Evolutionary conservation across 2,888 invertebrate species (phyloP).

Genomic region (Orchesellides sinensis): DNA sequence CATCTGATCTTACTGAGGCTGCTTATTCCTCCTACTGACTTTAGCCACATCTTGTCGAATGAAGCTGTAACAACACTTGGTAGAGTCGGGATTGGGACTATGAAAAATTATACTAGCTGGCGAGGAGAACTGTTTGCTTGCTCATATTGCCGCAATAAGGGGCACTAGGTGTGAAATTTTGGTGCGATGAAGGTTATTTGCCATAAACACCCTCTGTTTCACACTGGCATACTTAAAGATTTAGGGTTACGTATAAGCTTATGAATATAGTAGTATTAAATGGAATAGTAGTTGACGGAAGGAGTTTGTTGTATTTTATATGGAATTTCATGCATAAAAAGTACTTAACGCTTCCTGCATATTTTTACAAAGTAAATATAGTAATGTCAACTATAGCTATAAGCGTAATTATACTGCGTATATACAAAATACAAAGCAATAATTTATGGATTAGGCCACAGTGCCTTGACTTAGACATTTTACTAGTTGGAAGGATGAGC

Average conservation of each 20-base stretch:
- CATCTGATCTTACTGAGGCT: neutral
- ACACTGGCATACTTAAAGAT: neutral
- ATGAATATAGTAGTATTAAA: neutral
- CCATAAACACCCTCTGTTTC: neutral
- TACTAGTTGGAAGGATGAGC: no score
- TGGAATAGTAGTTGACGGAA: no score
- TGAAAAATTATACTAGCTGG: neutral
- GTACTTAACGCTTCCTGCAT: neutral
- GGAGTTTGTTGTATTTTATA: neutral
- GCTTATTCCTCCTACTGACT: neutral
- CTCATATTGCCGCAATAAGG: neutral
- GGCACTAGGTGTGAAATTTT: conserved; percentile 1
- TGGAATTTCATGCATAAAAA: neutral
- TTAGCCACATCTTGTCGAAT: conserved; percentile 24
- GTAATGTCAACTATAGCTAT: no score
- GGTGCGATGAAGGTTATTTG: neutral
- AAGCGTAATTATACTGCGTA: no score
- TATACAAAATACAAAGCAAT: no score
- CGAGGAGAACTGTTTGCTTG: neutral
- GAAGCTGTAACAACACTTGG: neutral
- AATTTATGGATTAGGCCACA: no score
- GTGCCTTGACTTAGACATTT: no score
- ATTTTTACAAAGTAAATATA: no score
- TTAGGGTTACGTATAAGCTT: no score
- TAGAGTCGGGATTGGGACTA: neutral